Percentiles rank a stretch among this genome's conserved stretches.
phyloP scores from a whole-genome alignment of 2,888 invertebrate genomes.

The Sialis fuliginosa region DNA sequence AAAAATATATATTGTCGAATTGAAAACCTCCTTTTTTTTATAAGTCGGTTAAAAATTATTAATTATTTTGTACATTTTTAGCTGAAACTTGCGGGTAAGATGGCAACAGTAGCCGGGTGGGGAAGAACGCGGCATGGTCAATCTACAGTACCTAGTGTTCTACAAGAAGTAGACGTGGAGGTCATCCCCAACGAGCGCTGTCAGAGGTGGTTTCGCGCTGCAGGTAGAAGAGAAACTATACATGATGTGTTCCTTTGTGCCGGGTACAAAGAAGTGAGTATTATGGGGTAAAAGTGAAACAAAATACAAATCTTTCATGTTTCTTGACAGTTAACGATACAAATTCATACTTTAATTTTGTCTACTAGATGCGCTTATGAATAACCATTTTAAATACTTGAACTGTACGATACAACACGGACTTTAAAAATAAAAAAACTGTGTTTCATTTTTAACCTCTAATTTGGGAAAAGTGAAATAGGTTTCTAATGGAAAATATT shows the following conservation, averaged over 20 bases:
- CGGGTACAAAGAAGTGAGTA: constrained; percentile 72
- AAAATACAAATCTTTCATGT: too few species aligned
- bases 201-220: constrained; percentile 83
- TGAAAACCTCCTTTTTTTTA: background rate
- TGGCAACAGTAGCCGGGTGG: constrained; percentile 88
- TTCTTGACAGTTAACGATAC: too few species aligned
- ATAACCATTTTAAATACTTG: too few species aligned
- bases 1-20: background rate
- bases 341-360: too few species aligned
- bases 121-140: constrained; percentile 79
- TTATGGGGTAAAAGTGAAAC: too few species aligned
- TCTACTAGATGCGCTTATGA: too few species aligned
- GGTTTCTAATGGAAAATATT: too few species aligned
- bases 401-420: too few species aligned
- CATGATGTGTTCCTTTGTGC: constrained; percentile 87
- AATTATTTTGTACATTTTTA: constrained; percentile 10
- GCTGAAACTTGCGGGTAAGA: constrained; percentile 66
- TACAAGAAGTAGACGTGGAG: constrained; percentile 72
- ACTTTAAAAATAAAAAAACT: too few species aligned
- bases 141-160: constrained; percentile 69
- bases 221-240: constrained; percentile 78
- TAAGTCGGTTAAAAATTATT: background rate
- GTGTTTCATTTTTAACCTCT: too few species aligned
- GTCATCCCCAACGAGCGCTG: constrained; percentile 81
- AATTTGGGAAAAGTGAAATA: too few species aligned